Evolutionary conservation across 2,797 vertebrate genomes (phyloP).

Genomic region (Semaprochilodus insignis): DNA sequence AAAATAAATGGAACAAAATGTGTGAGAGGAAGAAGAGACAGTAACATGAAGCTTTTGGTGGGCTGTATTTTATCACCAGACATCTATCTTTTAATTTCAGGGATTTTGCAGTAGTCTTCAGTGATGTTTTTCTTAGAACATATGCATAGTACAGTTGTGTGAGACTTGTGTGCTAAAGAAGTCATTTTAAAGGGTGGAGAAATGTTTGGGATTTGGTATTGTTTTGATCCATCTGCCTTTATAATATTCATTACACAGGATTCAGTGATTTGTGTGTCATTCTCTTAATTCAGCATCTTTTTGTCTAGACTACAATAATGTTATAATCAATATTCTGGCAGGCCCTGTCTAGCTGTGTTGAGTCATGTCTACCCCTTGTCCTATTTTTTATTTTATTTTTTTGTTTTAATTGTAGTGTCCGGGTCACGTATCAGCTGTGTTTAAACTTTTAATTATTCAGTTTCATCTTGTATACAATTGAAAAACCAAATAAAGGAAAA

Average conservation of each 20-base stretch:
- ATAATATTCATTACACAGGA: slow-evolving; percentile 35
- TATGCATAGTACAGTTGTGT: not conserved
- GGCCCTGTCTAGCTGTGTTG: slow-evolving; percentile 61
- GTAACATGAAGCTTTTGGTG: slow-evolving; percentile 2
- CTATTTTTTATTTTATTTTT: slow-evolving; percentile 49
- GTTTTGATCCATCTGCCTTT: slow-evolving; percentile 13
- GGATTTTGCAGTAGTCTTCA: slow-evolving; percentile 46
- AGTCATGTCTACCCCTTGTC: slow-evolving; percentile 63
- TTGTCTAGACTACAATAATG: slow-evolving; percentile 32
- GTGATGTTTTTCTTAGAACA: slow-evolving; percentile 33
- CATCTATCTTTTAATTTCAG: slow-evolving; percentile 35
- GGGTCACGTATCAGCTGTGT: slow-evolving; percentile 66
- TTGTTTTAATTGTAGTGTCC: slow-evolving; percentile 70
- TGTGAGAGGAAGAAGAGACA: slow-evolving; percentile 3
- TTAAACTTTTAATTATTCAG: slow-evolving; percentile 74
- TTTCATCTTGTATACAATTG: slow-evolving; percentile 83
- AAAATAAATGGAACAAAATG: slow-evolving; percentile 1
- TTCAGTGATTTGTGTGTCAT: slow-evolving; percentile 32
- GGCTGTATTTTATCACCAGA: slow-evolving; percentile 34
- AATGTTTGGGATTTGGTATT: slow-evolving; percentile 12
- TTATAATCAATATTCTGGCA: slow-evolving; percentile 55
- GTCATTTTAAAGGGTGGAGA: not conserved
- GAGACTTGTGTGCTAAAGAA: not conserved
- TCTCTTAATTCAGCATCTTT: slow-evolving; percentile 18
- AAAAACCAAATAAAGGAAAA: slow-evolving; percentile 81